These are phyloP conservation scores for Slavum lentiscoides DNA, from an alignment of 2,888 invertebrate genomes.

Conservation along the genomic window DNA sequence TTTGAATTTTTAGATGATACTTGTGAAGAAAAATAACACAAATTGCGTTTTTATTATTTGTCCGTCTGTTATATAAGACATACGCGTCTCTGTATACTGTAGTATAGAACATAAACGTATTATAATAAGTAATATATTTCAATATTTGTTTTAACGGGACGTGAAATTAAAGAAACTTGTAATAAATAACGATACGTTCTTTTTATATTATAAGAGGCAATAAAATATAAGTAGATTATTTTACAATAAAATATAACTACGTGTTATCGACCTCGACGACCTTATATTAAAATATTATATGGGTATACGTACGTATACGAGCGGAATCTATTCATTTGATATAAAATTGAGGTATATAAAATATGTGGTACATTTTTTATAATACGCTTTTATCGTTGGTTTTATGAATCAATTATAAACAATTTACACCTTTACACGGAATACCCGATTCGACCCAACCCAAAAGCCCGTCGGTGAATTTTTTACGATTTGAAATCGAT, in stretches of 20 bases:
- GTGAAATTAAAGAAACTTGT: not conserved
- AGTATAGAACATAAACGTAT: not conserved
- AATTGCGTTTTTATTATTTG: not conserved
- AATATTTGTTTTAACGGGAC: not conserved
- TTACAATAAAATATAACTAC: not conserved
- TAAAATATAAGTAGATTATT: constrained; percentile 31
- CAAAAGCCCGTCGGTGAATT: constrained; percentile 20
- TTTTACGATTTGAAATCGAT: constrained; percentile 36
- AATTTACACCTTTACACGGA: not conserved
- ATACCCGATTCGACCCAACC: not conserved
- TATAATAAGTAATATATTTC: not conserved
- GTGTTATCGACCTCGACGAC: not conserved
- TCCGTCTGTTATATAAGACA: not conserved
- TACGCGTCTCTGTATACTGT: too few relatives aligned
- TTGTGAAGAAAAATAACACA: not conserved
- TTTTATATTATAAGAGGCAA: not conserved
- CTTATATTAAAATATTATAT: not conserved
- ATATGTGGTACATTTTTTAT: not conserved
- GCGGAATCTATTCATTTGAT: not conserved
- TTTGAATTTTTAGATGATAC: too few relatives aligned
- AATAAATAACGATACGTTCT: not conserved
- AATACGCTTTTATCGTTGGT: not conserved
- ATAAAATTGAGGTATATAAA: not conserved
- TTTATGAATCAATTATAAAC: constrained; percentile 20
- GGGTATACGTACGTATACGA: not conserved